Percentiles rank a stretch among this genome's conserved stretches.
Evolutionary conservation across 1,140 invertebrate genomes (phyloP).

Genomic region (Oscheius sp.): DNA sequence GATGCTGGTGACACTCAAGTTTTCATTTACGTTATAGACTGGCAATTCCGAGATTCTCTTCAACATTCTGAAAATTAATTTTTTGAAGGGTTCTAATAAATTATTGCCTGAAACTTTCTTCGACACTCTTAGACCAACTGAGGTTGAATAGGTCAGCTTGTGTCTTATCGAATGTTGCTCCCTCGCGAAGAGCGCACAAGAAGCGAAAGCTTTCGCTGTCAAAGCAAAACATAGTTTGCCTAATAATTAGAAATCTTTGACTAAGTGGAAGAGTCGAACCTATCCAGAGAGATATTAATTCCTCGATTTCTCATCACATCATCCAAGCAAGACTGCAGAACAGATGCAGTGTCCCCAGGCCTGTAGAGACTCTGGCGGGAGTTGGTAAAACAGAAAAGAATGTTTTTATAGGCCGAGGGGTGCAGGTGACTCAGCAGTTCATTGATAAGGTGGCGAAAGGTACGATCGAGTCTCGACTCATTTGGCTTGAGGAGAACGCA

Average conservation of each 20-base stretch:
- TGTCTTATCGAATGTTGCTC: conserved; percentile 8
- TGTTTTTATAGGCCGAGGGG: conserved; percentile 40
- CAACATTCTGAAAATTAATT: conserved; percentile 31
- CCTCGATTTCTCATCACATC: not conserved
- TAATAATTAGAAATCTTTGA: not conserved
- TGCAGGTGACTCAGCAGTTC: conserved; percentile 44
- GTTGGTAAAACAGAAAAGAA: conserved; percentile 47
- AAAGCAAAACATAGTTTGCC: conserved; percentile 35
- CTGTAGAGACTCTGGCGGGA: conserved; percentile 38
- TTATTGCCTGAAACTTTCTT: conserved; percentile 18
- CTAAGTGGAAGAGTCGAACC: not conserved
- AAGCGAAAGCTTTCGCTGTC: conserved; percentile 45
- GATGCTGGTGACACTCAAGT: not conserved
- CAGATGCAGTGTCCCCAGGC: conserved; percentile 33
- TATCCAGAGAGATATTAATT: conserved; percentile 25
- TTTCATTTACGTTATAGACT: not conserved
- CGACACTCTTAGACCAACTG: conserved; percentile 29
- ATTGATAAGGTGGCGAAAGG: conserved; percentile 52
- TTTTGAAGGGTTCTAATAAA: not conserved
- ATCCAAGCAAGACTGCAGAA: not conserved
- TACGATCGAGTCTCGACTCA: conserved; percentile 25
- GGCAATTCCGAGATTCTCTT: conserved; percentile 22
- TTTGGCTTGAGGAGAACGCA: conserved; percentile 54
- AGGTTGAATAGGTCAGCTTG: conserved; percentile 7
- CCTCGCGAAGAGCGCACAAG: conserved; percentile 32